Percentiles rank a stretch among this genome's conserved stretches.
phyloP scores from a whole-genome alignment of 2,888 invertebrate species.

The Drosophila engyochracea region DNA sequence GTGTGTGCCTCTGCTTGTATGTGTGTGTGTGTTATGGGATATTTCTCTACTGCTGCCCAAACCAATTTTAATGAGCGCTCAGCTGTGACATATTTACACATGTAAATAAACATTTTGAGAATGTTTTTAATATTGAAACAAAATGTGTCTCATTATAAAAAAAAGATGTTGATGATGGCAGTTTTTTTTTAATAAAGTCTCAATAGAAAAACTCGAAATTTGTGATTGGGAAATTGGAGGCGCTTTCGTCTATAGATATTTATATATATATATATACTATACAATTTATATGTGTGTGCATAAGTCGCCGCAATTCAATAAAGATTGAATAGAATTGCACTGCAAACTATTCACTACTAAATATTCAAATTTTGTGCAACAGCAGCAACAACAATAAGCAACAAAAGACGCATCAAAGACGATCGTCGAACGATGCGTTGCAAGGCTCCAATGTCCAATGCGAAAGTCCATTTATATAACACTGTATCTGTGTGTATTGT shows the following conservation, averaged over 20 bases:
- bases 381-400: conserved; percentile 40
- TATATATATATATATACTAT: not conserved
- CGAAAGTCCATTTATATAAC: conserved; percentile 16
- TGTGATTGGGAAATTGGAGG: not conserved
- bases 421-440: conserved; percentile 35
- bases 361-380: conserved; percentile 45
- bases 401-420: conserved; percentile 58
- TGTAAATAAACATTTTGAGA: too few relatives aligned
- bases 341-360: conserved; percentile 9
- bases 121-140: not conserved
- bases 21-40: conserved; percentile 11
- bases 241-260: not conserved
- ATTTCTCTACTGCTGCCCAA: not conserved
- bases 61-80: conserved; percentile 40
- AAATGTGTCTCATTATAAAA: not conserved
- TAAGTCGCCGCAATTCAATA: conserved; percentile 20
- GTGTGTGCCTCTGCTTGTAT: conserved; percentile 1
- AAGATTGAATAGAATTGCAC: conserved; percentile 23
- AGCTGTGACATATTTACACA: not conserved
- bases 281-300: not conserved
- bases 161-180: rapidly evolving
- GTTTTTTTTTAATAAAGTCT: not conserved
- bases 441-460: conserved; percentile 13
- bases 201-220: not conserved
- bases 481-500: conserved; percentile 18